phyloP scores from a whole-genome alignment of 2,888 invertebrate species.

The Rhabditoides inermis region DNA sequence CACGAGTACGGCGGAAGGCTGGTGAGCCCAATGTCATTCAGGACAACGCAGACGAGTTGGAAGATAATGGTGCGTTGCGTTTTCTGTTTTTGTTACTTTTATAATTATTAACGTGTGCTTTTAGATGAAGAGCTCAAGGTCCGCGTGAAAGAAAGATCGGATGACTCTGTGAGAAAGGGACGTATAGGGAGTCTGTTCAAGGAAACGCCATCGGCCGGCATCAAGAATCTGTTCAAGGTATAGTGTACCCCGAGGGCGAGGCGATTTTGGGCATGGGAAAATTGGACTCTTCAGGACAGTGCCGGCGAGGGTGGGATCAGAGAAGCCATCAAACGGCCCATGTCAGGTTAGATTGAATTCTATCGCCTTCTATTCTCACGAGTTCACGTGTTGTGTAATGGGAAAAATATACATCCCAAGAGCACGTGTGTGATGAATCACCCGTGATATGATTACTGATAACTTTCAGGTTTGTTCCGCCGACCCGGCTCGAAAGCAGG shows the following conservation, averaged over 20 bases:
- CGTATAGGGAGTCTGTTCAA: conserved; percentile 19
- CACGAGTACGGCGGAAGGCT: too few species aligned
- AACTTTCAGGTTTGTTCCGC: conserved; percentile 22
- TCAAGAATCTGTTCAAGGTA: neutral
- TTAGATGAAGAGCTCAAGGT: conserved; percentile 26
- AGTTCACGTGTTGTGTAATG: too few species aligned
- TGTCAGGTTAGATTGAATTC: conserved; percentile 23
- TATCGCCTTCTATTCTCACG: too few species aligned
- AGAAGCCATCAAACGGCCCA: conserved; percentile 38
- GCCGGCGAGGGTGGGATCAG: conserved; percentile 15
- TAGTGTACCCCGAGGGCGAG: too few species aligned
- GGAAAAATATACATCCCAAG: too few species aligned
- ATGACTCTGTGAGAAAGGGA: conserved; percentile 12
- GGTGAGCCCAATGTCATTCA: too few species aligned
- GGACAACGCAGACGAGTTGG: conserved; percentile 2
- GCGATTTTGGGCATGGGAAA: too few species aligned
- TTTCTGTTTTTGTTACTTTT: neutral
- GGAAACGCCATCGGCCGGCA: neutral
- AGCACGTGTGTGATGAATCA: too few species aligned
- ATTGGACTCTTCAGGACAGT: conserved; percentile 12
- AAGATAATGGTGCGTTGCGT: conserved; percentile 3
- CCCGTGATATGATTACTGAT: neutral
- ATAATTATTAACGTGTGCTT: neutral
- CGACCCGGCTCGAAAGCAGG: conserved; percentile 23
- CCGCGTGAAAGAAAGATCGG: conserved; percentile 23